Conservation (phyloP, 2,888 invertebrate species). For the Drosophila phalerata region DNA sequence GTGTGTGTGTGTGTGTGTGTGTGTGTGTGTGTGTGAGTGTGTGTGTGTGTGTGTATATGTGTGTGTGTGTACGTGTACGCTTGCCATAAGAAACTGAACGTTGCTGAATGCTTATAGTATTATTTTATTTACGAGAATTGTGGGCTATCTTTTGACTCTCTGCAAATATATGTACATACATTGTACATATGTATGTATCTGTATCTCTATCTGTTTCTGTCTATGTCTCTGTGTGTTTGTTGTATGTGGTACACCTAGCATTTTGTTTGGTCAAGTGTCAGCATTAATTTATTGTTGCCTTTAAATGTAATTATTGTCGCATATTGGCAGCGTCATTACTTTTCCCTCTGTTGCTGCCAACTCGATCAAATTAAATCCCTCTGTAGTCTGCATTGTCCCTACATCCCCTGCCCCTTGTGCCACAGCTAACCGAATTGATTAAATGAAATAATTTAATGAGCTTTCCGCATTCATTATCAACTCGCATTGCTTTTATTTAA, state of each 20-base stretch:
- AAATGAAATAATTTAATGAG: conserved; percentile 49
- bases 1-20: conserved; percentile 12
- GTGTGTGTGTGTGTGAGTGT: not conserved
- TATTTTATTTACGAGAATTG: conserved; percentile 23
- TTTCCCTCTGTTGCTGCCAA: conserved; percentile 15
- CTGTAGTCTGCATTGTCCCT: not conserved
- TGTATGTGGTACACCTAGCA: conserved; percentile 1
- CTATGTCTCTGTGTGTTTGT: not conserved
- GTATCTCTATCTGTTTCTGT: not conserved
- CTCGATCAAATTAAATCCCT: conserved; percentile 19
- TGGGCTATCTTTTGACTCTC: conserved; percentile 4
- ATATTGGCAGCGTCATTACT: conserved; percentile 16
- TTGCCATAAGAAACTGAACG: conserved; percentile 2
- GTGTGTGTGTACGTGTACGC: conserved; percentile 5
- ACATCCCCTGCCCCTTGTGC: too few relatives aligned
- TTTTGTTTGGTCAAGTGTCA: conserved; percentile 21
- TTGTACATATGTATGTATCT: too few relatives aligned
- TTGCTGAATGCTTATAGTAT: conserved; percentile 4
- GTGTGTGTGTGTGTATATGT: not conserved
- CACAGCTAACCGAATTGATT: conserved; percentile 22
- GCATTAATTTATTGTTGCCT: conserved; percentile 30
- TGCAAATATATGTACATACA: not conserved
- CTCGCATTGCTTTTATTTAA: not conserved
- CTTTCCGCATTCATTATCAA: conserved; percentile 31
- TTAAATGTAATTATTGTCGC: conserved; percentile 33